These are phyloP conservation scores for Conus ventricosus DNA, from an alignment of 1,140 invertebrate species.

Conservation along the genomic window DNA sequence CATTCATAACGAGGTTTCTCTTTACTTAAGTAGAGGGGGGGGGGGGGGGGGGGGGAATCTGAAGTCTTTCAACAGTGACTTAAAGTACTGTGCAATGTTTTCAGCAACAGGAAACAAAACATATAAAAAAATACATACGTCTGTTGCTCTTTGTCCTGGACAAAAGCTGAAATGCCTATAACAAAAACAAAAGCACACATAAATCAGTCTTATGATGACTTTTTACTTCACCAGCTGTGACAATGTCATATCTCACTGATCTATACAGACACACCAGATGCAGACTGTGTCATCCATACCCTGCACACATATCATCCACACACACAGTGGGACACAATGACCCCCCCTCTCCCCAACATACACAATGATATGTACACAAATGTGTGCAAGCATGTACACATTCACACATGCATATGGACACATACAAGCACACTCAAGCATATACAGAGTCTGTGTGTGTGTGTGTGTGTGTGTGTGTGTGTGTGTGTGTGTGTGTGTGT, in stretches of 20 bases:
- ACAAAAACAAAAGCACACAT: not conserved
- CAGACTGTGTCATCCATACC: too few species aligned
- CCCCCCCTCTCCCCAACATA: not conserved
- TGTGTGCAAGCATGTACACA: not conserved
- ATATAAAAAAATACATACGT: slow-evolving; percentile 38
- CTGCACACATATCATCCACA: not conserved
- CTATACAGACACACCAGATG: too few species aligned
- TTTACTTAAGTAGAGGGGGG: too few species aligned
- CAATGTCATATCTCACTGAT: too few species aligned
- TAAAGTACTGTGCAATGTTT: too few species aligned
- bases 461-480: too few species aligned
- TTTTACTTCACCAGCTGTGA: not conserved
- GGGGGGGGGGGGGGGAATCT: too few species aligned
- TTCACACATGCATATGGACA: not conserved
- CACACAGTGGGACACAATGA: not conserved
- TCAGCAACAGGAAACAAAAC: not conserved
- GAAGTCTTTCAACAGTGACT: too few species aligned
- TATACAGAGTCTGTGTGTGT: too few species aligned
- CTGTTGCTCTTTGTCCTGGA: slow-evolving; percentile 45
- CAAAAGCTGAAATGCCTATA: slow-evolving; percentile 62
- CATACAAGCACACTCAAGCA: not conserved
- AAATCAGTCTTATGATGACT: not conserved
- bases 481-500: too few species aligned
- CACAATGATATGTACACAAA: slow-evolving; percentile 10
- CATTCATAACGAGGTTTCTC: too few species aligned